Evolutionary conservation across 2,888 invertebrate species (phyloP).

Genomic region (Altica lythri): DNA sequence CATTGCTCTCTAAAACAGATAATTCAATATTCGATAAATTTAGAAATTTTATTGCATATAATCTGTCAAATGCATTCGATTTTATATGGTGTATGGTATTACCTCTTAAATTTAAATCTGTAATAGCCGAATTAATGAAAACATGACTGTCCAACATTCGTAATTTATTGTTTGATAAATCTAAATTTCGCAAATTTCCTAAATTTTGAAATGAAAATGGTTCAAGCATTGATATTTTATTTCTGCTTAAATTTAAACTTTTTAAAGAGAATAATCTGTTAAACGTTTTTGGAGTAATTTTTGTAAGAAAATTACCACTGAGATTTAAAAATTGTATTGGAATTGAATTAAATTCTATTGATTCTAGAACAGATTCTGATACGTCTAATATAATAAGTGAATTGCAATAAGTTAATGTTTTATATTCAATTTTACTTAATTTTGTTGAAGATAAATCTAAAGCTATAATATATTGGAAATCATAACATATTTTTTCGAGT

Average conservation of each 20-base stretch:
- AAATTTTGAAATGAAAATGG: conserved; percentile 7
- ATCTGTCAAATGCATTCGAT: conserved; percentile 12
- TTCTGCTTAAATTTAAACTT: background rate
- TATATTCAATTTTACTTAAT: no score
- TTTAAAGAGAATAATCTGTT: background rate
- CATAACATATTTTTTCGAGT: no score
- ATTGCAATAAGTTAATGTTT: no score
- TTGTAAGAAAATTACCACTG: no score
- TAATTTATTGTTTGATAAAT: conserved; percentile 14
- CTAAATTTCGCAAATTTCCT: background rate
- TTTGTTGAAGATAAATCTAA: no score
- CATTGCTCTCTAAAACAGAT: conserved; percentile 8
- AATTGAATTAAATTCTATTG: no score
- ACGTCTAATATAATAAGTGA: no score
- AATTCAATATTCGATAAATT: conserved; percentile 16
- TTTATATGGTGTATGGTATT: conserved; percentile 9
- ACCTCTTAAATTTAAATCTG: conserved; percentile 1
- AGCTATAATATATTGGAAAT: no score
- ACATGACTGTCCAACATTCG: conserved; percentile 3
- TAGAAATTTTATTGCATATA: conserved; percentile 2
- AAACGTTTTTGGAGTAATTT: no score
- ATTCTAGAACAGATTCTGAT: no score
- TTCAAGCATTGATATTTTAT: background rate
- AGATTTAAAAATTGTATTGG: no score
- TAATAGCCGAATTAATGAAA: conserved; percentile 11